Base-by-base conservation (phyloP, 2,888 invertebrate genomes). In the Calliphora vomitoria region DNA sequence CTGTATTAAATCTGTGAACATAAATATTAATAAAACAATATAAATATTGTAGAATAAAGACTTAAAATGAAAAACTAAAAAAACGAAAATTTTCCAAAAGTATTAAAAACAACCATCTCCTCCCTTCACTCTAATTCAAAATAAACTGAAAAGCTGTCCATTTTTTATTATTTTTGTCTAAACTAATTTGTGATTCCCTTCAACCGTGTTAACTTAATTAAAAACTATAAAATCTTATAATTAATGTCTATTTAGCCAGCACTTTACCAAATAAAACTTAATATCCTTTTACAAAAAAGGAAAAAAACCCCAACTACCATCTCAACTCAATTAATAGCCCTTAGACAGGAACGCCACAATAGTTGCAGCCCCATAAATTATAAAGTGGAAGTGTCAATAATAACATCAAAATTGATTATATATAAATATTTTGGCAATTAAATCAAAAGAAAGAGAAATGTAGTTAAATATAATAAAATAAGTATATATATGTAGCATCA, bases 391-490 rank as follows among this genome's bases (percentile, higher is more conserved):
- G 90, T 90, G 91, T 91, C 91, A 91, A 91, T 91, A 92, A 91
- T 91, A 89, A 90, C 90, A 90, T 91, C 90, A 90, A 91, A 91
- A 92, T 92, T 91, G 92, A 92, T 92, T 92, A 90, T 89, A 60
- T 25, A 60, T 68, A 69, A 60, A 64, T 55, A 66, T 58, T 75
- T 74, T 31, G 15, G 50, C 18, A 71, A 55, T 50, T 53, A 53
- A 44, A 44, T 44, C 11, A 4, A 11, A 31, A n/a, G 6, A 55
- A 75, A 25, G 60, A 74, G 18, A 41, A 38, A 44, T 1, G 31
- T 53, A 47, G 58, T 18, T 58, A 47, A 15, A 74, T 3, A 11
- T 0, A n/a, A 60, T 4, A 41, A n/a, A n/a, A n/a, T n/a, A n/a
- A n/a, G 25, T 44, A 10, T 53, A n/a, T 38, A 18, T 60, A 13